Conservation (phyloP, 2,113 vertebrate species). For the Hylia prasina region DNA sequence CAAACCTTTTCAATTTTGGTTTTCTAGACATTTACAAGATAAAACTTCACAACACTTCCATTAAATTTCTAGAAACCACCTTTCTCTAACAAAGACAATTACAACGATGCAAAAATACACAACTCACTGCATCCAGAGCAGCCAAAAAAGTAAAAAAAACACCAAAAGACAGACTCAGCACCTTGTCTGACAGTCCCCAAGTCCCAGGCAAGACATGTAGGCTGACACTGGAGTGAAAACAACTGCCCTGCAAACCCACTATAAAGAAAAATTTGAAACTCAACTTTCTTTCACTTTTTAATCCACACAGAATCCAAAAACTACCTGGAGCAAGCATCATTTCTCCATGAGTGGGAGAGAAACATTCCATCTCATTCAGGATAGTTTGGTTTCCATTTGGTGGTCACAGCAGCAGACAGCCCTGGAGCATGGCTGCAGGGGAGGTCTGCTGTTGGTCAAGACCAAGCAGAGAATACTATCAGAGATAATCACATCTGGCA, state of each 20-base stretch:
- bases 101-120: fast-evolving
- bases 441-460: not conserved
- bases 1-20: not conserved
- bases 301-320: not conserved
- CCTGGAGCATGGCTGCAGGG: fast-evolving
- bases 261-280: not conserved
- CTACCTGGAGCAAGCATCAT: not conserved
- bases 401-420: not conserved
- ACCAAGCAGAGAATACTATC: not conserved
- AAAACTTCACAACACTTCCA: fast-evolving
- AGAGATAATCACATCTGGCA: too few relatives aligned
- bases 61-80: not conserved
- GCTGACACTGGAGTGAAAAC: not conserved
- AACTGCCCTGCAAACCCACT: fast-evolving
- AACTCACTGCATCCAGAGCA: not conserved
- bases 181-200: not conserved
- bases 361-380: not conserved
- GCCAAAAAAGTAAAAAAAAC: not conserved
- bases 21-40: not conserved
- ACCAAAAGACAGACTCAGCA: not conserved
- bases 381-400: not conserved
- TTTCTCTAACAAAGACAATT: not conserved
- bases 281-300: not conserved
- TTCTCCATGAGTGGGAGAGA: not conserved
- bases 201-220: fast-evolving